Evolutionary conservation across 1,140 invertebrate species (phyloP), one percentile per base, ranked within the genome.

Genomic region (Mylabris phalerata): DNA sequence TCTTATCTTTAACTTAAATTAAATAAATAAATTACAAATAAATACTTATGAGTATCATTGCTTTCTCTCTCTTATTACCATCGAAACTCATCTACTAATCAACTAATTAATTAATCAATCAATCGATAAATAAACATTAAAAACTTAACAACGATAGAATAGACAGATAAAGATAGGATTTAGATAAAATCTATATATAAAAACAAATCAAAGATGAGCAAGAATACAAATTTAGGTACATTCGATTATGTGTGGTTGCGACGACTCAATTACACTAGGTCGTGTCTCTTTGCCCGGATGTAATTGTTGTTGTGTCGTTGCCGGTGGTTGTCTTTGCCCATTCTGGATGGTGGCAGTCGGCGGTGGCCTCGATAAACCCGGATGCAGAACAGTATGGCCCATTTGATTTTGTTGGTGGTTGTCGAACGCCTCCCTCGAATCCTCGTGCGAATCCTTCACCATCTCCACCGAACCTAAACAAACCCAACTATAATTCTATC

Each of bases 201-300:
- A 19, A 19, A 19, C 19, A 32, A 32, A 32, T 32, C 32, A 5
- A 32, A 32, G 32, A 3, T 66, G 63, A 66, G 60, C 62, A 64
- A 58, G 49, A 62, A 65, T 65, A 63, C 61, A 60, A 40, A 61
- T 69, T 83, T 90, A 92, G 75, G 88, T 91, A 78, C 89, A 92
- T 78, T 91, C 88, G 66, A 92, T 91, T 65, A 91, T 89, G 76
- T 90, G 88, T 27, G 88, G 88, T 72, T 90, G 88, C 63, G 82
- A 90, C 42, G 87, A 89, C 75, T 91, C 88, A 73, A 92, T 92
- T 49, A 90, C 88, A 66, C 84, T 88, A 38, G 88, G 87, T 40
- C 88, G 78, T 32, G 83, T 82, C 67, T 88, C 87, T 60, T 82
- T 82, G 39, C 79, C 63, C 61, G 78, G 75, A 38, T 66, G 64